Percentiles rank a stretch among this genome's conserved stretches.
These are phyloP conservation scores for Wiebesia pumilae DNA, from an alignment of 1,140 invertebrate genomes.

Conservation along the genomic window DNA sequence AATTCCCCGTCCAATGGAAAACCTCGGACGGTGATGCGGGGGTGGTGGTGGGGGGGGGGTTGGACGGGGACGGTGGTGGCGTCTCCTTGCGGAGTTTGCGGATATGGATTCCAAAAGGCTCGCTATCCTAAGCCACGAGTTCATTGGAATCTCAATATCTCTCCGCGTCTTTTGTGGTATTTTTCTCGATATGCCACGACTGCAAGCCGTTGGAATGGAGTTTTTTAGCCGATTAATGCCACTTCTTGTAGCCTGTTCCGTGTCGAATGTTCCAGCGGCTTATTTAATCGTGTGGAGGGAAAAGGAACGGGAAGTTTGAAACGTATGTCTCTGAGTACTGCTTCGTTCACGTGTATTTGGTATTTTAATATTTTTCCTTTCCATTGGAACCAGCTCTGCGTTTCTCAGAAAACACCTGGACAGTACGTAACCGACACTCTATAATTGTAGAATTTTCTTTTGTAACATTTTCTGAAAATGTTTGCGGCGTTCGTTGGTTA, in stretches of 20 bases:
- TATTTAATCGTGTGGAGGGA: not conserved
- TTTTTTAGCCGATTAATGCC: not conserved
- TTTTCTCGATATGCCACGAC: not conserved
- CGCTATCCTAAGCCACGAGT: not conserved
- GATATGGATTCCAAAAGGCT: conserved; percentile 10
- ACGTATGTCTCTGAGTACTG: too few relatives aligned
- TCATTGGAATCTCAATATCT: conserved; percentile 21
- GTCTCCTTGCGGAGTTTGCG: not conserved
- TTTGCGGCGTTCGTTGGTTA: too few relatives aligned
- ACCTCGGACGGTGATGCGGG: not conserved
- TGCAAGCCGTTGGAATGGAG: not conserved
- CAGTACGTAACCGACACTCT: too few relatives aligned
- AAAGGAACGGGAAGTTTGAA: not conserved
- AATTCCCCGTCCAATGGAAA: conserved; percentile 12
- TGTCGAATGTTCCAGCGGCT: not conserved
- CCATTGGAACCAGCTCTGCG: too few relatives aligned
- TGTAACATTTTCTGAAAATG: too few relatives aligned
- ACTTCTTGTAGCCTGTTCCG: not conserved
- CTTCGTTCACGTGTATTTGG: too few relatives aligned
- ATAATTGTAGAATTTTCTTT: too few relatives aligned
- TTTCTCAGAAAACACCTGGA: too few relatives aligned
- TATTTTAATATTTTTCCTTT: too few relatives aligned
- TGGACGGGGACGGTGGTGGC: too few relatives aligned
- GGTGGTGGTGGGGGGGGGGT: not conserved
- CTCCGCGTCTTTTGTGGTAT: not conserved